A percentile compares a stretch with the other conserved stretches of the same genome.
Evolutionary conservation across 2,797 vertebrate genomes (phyloP).

Genomic region (Zalophus californianus): DNA sequence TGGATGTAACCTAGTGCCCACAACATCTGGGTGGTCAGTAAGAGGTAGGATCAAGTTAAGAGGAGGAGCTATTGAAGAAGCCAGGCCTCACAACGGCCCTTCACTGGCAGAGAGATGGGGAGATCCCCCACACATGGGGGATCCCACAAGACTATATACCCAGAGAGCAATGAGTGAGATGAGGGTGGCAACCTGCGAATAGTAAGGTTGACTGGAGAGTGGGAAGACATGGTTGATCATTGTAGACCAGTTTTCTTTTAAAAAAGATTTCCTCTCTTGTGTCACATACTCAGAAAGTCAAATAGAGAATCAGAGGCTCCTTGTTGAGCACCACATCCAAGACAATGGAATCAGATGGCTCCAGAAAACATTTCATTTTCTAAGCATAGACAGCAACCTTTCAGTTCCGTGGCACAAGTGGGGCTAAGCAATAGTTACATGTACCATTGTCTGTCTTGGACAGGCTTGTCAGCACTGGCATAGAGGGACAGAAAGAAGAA

Average conservation of each 20-base stretch:
- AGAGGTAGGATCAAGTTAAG: not conserved
- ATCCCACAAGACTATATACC: not conserved
- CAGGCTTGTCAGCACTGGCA: not conserved
- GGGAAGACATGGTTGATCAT: not conserved
- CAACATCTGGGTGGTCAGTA: not conserved
- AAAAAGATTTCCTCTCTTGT: conserved; percentile 15
- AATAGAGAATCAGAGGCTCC: not conserved
- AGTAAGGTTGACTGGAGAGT: not conserved
- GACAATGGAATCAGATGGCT: not conserved
- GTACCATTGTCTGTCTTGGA: not conserved
- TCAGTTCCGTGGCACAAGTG: not conserved
- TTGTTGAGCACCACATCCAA: not conserved
- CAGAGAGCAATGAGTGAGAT: not conserved
- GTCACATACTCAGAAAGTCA: not conserved
- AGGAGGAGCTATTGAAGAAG: not conserved
- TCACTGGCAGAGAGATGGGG: not conserved
- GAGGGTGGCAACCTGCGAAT: not conserved
- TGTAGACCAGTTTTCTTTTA: not conserved
- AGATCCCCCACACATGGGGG: not conserved
- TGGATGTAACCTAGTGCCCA: not conserved
- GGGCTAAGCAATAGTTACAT: not conserved
- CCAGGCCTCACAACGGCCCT: not conserved
- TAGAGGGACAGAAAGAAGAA: not conserved
- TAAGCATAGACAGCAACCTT: not conserved
- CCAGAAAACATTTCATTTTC: not conserved